Evolutionary conservation across 1,140 invertebrate species (phyloP).

Genomic region (Nylanderia fulva): DNA sequence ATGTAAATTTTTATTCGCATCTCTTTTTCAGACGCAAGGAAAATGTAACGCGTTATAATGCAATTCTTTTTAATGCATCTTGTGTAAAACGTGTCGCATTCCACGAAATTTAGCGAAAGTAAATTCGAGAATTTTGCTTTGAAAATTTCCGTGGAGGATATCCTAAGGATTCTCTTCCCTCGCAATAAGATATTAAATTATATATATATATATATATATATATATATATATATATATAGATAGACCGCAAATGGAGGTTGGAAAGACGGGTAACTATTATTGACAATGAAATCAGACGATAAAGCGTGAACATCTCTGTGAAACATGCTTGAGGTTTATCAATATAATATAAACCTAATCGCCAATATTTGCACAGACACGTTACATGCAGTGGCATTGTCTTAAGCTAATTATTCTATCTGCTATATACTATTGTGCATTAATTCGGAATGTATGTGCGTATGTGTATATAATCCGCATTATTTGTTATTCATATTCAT

Average conservation of each 20-base stretch:
- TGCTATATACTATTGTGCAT: slow-evolving; percentile 21
- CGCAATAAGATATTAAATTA: not conserved
- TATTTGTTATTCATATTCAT: slow-evolving; percentile 51
- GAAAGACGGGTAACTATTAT: not conserved
- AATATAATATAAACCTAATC: slow-evolving; percentile 27
- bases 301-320: not conserved
- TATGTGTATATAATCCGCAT: not conserved
- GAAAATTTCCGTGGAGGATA: not conserved
- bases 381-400: slow-evolving; percentile 10
- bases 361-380: slow-evolving; percentile 16
- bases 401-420: slow-evolving; percentile 33
- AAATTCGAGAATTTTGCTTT: not conserved
- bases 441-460: slow-evolving; percentile 13
- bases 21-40: slow-evolving; percentile 25
- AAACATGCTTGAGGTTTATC: slow-evolving; percentile 30
- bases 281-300: not conserved
- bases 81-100: not conserved
- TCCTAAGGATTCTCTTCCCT: not conserved
- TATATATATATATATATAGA: too few species aligned
- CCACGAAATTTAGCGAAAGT: not conserved
- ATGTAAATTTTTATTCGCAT: slow-evolving; percentile 37
- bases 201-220: too few species aligned
- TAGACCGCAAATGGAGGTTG: not conserved
- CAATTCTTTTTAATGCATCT: not conserved
- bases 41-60: not conserved